Evolutionary conservation across 2,888 invertebrate species (phyloP).

Genomic region (Physocephala rufipes): DNA sequence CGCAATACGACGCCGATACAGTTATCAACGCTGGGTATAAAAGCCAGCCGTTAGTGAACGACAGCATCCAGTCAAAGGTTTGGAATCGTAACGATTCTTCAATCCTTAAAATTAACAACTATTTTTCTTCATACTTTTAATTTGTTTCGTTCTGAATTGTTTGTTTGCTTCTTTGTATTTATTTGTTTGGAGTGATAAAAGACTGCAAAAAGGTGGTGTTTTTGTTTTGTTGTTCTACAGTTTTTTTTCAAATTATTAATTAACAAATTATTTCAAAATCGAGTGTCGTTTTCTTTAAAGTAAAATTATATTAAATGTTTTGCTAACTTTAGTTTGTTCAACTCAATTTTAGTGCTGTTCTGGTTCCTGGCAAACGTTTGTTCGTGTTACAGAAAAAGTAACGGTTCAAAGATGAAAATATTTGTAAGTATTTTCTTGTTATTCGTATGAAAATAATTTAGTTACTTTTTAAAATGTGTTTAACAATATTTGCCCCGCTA

Average conservation of each 20-base stretch:
- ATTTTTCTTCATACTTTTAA: background rate
- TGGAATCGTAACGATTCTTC: constrained; percentile 66
- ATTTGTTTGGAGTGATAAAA: background rate
- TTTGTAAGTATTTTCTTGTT: constrained; percentile 67
- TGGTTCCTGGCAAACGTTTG: constrained; percentile 47
- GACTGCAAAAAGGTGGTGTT: background rate
- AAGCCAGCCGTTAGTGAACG: constrained; percentile 65
- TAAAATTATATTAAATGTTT: background rate
- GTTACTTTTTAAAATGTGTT: background rate
- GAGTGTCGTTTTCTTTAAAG: background rate
- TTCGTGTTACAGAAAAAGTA: constrained; percentile 41
- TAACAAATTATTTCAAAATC: constrained; percentile 33
- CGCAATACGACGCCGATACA: background rate
- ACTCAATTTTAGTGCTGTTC: constrained; percentile 47
- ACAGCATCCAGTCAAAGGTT: constrained; percentile 67
- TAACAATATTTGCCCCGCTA: background rate
- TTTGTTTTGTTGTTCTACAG: constrained; percentile 4
- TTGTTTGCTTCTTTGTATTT: background rate
- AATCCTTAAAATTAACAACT: constrained; percentile 55
- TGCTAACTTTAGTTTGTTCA: constrained; percentile 33
- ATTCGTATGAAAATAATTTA: constrained; percentile 10
- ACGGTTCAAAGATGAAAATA: constrained; percentile 66
- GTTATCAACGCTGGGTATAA: constrained; percentile 58
- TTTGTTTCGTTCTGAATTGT: background rate
- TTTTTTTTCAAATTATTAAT: background rate